A percentile compares a stretch with the other conserved stretches of the same genome.
phyloP scores from a whole-genome alignment of 2,113 vertebrate genomes.

The Seriola rivoliana region DNA sequence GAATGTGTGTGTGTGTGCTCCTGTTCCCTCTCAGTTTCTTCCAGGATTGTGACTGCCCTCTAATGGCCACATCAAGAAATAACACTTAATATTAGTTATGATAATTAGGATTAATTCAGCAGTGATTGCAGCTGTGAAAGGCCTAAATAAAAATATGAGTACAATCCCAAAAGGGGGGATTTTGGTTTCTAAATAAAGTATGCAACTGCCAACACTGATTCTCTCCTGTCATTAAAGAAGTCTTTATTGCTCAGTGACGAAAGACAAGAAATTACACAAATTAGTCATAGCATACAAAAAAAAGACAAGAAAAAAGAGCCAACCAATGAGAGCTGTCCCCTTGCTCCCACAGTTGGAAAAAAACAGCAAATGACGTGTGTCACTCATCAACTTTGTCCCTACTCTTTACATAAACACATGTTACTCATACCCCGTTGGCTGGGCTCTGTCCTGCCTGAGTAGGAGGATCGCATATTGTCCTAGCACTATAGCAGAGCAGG shows the following conservation, averaged over 20 bases:
- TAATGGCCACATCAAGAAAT: conserved; percentile 51
- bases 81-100: not conserved
- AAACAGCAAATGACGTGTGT: conserved; percentile 53
- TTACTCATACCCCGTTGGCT: conserved; percentile 33
- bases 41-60: conserved; percentile 69
- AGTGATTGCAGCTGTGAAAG: conserved; percentile 8
- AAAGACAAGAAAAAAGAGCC: not conserved
- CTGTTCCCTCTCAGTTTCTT: not conserved
- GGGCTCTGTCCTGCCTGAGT: conserved; percentile 34
- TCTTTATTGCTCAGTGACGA: conserved; percentile 15
- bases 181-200: conserved; percentile 33
- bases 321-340: conserved; percentile 49
- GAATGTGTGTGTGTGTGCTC: conserved; percentile 6
- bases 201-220: not conserved
- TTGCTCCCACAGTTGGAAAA: conserved; percentile 12
- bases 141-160: conserved; percentile 10
- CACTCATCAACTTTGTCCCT: conserved; percentile 72
- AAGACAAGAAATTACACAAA: conserved; percentile 12
- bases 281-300: conserved; percentile 21
- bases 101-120: conserved; percentile 17
- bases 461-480: conserved; percentile 49
- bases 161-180: conserved; percentile 17
- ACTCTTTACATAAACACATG: conserved; percentile 67
- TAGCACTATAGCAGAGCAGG: conserved; percentile 42
- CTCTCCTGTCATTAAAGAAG: not conserved